phyloP scores from a whole-genome alignment of 2,113 vertebrate genomes.

The Phalacrocorax carbo region DNA sequence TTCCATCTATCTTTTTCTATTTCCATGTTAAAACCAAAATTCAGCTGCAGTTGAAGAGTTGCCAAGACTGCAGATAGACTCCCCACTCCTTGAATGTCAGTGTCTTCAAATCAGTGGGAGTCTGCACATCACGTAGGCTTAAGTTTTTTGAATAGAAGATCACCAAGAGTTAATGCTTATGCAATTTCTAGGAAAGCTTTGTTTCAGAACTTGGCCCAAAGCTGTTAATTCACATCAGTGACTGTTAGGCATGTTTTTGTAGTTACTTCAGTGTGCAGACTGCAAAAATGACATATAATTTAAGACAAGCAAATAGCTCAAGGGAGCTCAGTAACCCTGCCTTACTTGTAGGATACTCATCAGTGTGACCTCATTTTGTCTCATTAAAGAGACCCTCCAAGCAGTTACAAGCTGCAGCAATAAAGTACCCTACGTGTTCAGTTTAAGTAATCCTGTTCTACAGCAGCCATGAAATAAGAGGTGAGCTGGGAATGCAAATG shows the following conservation, averaged over 20 bases:
- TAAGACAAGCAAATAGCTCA: constrained; percentile 42
- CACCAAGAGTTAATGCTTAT: not conserved
- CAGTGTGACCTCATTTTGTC: constrained; percentile 44
- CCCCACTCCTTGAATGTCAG: not conserved
- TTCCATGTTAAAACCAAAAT: not conserved
- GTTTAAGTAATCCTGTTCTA: not conserved
- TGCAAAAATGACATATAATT: constrained; percentile 15
- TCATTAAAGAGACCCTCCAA: not conserved
- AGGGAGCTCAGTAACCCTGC: not conserved
- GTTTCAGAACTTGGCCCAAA: constrained; percentile 22
- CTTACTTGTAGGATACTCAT: not conserved
- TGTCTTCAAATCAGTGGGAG: not conserved
- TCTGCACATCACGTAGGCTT: not conserved
- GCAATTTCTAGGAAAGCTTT: constrained; percentile 1
- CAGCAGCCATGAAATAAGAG: not conserved
- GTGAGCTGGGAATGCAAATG: not conserved
- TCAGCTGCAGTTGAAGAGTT: not conserved
- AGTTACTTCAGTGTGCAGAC: constrained; percentile 7
- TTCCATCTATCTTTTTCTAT: not conserved
- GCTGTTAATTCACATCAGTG: not conserved
- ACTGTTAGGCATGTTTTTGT: constrained; percentile 20
- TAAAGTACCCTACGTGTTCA: not conserved
- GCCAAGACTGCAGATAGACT: not conserved
- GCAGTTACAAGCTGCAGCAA: not conserved
- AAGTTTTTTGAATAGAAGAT: constrained; percentile 1